These are phyloP conservation scores for Eublepharis macularius DNA, from an alignment of 2,113 vertebrate genomes.

Conservation along the genomic window DNA sequence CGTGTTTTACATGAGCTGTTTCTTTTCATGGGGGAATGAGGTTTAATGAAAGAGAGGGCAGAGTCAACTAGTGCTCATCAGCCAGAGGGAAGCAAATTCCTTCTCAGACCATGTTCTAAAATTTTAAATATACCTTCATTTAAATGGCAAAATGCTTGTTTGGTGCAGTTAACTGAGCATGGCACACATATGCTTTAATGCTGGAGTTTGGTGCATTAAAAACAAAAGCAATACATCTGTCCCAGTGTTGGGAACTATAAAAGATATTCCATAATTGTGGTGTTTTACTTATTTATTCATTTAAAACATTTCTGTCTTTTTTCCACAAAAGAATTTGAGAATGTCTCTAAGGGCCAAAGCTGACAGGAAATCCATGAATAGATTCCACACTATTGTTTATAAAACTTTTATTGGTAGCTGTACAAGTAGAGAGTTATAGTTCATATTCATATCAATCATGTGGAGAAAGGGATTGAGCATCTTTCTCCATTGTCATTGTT, in stretches of 20 bases:
- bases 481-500: no score
- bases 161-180: neutral
- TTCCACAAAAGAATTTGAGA: no score
- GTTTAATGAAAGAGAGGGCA: neutral
- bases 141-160: neutral
- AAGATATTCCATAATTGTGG: neutral
- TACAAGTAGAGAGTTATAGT: no score
- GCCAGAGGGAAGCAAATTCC: neutral
- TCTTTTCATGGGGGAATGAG: slow-evolving; percentile 1
- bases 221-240: neutral
- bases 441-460: no score
- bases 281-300: neutral
- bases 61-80: neutral
- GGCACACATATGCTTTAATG: neutral
- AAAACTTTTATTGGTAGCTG: no score
- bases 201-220: neutral
- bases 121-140: neutral
- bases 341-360: no score
- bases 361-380: no score
- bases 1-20: neutral
- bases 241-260: no score
- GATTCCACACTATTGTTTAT: no score
- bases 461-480: no score
- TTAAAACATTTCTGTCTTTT: no score
- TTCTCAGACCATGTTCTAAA: neutral